Evolutionary conservation across 2,797 vertebrate species (phyloP), one percentile per base, ranked within the genome.

Genomic region (Sciaenops ocellatus): DNA sequence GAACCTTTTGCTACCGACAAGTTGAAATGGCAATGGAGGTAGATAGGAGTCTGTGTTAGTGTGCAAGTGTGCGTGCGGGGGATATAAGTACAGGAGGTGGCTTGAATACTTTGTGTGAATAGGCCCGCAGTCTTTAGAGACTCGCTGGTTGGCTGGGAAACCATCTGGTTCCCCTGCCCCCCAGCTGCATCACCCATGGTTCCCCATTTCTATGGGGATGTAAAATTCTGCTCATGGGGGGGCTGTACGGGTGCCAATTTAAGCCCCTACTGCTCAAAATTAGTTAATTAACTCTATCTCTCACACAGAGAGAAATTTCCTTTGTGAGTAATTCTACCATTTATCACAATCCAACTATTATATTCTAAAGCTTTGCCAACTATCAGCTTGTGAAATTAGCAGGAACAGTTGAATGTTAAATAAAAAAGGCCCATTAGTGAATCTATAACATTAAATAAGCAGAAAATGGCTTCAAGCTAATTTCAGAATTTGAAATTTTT

Each of bases 261-360:
- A 85, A 89, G 78, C 68, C 80, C 81, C 73, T 54, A 82, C 72
- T 77, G 83, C 83, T 89, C 64, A 90, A 88, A 92, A 91, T 90
- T 87, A 79, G 86, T 89, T 91, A 90, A 94, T 94, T 91, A 94
- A 86, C 89, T 92, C 73, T 84, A 90, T 93, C 89, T 89, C 80
- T 88, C 80, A 76, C 80, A 83, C 70, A 86, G 72, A 86, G 63
- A 82, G 79, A 88, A 79, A 79, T 46, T 86, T 83, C 73, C 78
- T 86, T 89, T 91, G 87, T 85, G 85, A 77, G 74, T 76, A 64
- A 87, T 82, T 89, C 60, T 74, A 65, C 82, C 73, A 87, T 91
- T 91, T 82, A 89, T 83, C 78, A 70, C 78, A 84, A 80, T 86
- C 88, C 84, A 80, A 80, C 73, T 80, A 50, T 79, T 87, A 85